A percentile compares a stretch with the other conserved stretches of the same genome.
These are phyloP conservation scores for Philantomba maxwellii DNA, from an alignment of 2,113 vertebrate species.

Conservation along the genomic window DNA sequence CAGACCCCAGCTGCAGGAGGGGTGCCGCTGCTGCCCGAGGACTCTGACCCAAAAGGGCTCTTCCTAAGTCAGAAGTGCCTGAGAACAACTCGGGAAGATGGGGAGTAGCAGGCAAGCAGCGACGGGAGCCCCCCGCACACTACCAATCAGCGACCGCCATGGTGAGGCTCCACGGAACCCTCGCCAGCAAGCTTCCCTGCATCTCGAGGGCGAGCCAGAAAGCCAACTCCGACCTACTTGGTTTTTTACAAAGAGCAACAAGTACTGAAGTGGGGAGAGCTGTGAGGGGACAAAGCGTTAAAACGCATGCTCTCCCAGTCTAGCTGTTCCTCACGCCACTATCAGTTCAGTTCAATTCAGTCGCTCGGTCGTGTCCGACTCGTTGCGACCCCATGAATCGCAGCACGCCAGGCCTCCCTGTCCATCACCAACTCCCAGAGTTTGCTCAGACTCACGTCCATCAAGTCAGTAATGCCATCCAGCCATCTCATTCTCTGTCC, in stretches of 20 bases:
- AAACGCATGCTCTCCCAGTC: neutral
- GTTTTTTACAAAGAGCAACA: neutral
- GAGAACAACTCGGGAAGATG: neutral
- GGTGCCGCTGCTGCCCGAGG: neutral
- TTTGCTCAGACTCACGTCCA: too few species aligned
- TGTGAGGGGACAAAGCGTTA: neutral
- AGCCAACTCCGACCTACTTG: neutral
- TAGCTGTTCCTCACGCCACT: neutral
- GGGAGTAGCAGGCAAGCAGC: neutral
- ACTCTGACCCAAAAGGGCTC: neutral
- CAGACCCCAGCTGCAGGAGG: neutral
- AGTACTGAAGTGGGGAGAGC: neutral
- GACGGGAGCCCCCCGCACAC: neutral
- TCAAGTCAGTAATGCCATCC: too few species aligned
- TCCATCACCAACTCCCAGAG: too few species aligned
- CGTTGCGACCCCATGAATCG: too few species aligned
- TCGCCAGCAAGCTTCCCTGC: neutral
- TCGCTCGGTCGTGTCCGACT: too few species aligned
- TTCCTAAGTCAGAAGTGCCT: neutral
- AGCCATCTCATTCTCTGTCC: too few species aligned
- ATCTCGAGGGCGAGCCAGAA: neutral
- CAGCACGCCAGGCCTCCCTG: too few species aligned
- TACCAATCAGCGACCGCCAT: neutral
- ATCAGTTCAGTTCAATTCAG: too few species aligned
- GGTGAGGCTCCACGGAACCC: rapidly evolving